Percentiles rank a stretch among this genome's conserved stretches.
phyloP scores from a whole-genome alignment of 2,113 vertebrate species.

The Pachyramphus minor region DNA sequence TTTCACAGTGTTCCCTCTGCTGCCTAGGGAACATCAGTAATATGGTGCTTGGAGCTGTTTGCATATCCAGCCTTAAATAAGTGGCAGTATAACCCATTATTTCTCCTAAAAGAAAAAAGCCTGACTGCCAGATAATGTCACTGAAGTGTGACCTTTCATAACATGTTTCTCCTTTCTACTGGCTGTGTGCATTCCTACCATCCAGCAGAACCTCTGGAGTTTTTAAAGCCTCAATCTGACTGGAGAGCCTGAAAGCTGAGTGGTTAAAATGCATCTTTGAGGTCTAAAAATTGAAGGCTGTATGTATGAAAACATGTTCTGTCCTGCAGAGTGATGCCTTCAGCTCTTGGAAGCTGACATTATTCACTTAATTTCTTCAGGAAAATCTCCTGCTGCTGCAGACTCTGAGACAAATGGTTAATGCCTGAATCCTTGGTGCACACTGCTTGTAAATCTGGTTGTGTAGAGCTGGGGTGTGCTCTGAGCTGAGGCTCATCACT shows the following conservation, averaged over 20 bases:
- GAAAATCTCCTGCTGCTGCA: neutral
- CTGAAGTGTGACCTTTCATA: neutral
- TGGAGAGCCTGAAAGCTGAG: neutral
- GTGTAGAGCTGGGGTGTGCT: neutral
- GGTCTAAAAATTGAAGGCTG: neutral
- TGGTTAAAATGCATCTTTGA: neutral
- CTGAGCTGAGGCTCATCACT: neutral
- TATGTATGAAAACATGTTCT: neutral
- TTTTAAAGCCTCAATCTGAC: neutral
- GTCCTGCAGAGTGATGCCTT: neutral
- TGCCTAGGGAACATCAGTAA: neutral
- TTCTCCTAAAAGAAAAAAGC: neutral
- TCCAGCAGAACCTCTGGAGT: neutral
- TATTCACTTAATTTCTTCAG: neutral
- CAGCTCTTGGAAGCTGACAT: neutral
- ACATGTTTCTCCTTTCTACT: neutral
- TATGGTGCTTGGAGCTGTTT: neutral
- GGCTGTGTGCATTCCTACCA: neutral
- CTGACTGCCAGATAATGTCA: neutral
- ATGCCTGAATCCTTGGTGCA: neutral
- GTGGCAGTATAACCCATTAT: neutral
- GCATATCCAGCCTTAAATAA: neutral
- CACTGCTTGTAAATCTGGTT: neutral
- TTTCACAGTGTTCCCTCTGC: neutral
- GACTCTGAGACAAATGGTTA: neutral